Conservation (phyloP, 37 sponge, comb jelly and placozoan species). For the Beroe forskalii region DNA sequence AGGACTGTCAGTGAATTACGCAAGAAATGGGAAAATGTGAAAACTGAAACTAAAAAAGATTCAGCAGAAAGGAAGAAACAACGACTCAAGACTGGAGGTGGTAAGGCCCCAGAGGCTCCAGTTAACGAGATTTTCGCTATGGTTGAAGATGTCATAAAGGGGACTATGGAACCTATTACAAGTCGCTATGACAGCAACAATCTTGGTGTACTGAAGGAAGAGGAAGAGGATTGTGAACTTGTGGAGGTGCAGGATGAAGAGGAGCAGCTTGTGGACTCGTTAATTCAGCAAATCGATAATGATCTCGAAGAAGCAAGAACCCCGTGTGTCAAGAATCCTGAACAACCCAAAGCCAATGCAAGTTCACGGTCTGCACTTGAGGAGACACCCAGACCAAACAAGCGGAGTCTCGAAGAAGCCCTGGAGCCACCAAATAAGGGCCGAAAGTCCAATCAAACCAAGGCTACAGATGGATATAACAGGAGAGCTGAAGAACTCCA, state of each 20-base stretch:
- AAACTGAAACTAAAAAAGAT: background rate
- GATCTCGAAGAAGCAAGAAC: no score
- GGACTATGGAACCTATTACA: background rate
- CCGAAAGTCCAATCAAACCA: background rate
- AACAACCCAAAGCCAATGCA: background rate
- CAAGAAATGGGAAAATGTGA: slow-evolving; percentile 10
- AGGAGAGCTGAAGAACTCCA: background rate
- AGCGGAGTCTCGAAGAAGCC: background rate
- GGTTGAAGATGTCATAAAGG: background rate
- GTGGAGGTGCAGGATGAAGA: no score
- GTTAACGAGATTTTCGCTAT: background rate
- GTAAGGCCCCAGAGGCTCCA: background rate
- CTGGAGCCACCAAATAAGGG: background rate
- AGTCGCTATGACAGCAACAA: no score
- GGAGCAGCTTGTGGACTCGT: no score
- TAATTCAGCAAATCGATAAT: no score
- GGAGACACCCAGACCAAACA: background rate
- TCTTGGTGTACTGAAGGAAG: no score
- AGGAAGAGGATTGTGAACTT: background rate
- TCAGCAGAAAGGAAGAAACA: background rate
- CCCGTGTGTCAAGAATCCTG: no score
- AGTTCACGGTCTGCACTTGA: background rate
- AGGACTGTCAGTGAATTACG: background rate
- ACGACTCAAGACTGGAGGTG: slow-evolving; percentile 1
- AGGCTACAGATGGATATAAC: background rate